Conservation (phyloP, 1,140 invertebrate genomes). For the Sesamia nonagrioides region DNA sequence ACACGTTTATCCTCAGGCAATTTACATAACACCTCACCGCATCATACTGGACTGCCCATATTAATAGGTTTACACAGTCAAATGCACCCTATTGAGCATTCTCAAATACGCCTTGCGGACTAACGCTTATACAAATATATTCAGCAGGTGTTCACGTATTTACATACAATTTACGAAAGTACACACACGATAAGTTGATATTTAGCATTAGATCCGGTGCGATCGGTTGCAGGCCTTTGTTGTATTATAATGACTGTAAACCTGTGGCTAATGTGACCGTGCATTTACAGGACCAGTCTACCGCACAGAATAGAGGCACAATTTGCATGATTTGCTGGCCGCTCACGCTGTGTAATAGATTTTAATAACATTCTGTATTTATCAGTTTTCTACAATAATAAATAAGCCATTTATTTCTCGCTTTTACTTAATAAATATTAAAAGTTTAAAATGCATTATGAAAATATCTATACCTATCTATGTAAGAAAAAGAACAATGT, state of each 20-base stretch:
- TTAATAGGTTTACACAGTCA: conserved; percentile 83
- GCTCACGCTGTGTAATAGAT: background rate
- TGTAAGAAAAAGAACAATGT: no score
- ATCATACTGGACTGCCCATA: conserved; percentile 71
- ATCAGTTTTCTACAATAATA: background rate
- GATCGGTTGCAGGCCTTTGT: conserved; percentile 65
- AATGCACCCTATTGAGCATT: conserved; percentile 77
- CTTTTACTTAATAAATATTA: no score
- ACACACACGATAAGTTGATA: conserved; percentile 75
- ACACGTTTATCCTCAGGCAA: conserved; percentile 63
- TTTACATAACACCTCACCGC: conserved; percentile 79
- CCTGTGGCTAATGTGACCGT: conserved; percentile 43
- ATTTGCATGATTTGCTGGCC: background rate
- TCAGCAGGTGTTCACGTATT: conserved; percentile 86
- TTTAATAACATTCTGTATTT: background rate
- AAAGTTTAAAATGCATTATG: no score
- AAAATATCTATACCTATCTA: no score
- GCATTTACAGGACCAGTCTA: background rate
- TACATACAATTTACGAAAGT: conserved; percentile 85
- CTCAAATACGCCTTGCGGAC: conserved; percentile 72
- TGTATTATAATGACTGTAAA: conserved; percentile 52
- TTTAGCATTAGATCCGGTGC: conserved; percentile 76
- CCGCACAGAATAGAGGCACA: background rate
- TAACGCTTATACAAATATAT: conserved; percentile 80
- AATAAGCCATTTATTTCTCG: no score